Conservation (phyloP, 2,797 vertebrate species). For the Acanthopagrus latus region DNA sequence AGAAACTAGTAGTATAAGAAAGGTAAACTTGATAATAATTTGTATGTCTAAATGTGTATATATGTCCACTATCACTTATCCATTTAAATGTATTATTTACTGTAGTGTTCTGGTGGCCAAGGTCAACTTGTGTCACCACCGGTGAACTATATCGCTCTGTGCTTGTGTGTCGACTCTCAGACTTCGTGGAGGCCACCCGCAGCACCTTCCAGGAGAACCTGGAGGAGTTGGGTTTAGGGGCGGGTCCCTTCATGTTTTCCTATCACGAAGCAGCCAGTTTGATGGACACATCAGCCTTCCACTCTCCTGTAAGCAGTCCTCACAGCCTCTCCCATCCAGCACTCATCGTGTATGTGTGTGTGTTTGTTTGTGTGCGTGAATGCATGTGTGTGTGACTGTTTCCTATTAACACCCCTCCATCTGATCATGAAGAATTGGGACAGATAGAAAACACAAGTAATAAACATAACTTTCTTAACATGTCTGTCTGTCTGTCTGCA, state of each 20-base stretch:
- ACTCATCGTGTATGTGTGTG: neutral
- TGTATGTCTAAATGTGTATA: too few relatives aligned
- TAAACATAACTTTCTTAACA: neutral
- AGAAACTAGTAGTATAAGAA: neutral
- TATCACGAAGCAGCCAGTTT: conserved; percentile 92
- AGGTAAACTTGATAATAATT: too few relatives aligned
- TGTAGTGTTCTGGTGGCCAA: neutral
- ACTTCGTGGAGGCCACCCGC: conserved; percentile 89
- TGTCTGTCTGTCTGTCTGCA: conserved; percentile 55
- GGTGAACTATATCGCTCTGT: neutral
- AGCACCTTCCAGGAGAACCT: conserved; percentile 87
- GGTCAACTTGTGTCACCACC: neutral
- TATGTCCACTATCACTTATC: too few relatives aligned
- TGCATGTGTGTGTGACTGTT: conserved; percentile 15
- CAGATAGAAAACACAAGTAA: too few relatives aligned
- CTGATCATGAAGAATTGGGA: too few relatives aligned
- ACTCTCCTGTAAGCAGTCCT: conserved; percentile 86
- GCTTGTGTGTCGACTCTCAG: conserved; percentile 66
- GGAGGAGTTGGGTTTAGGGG: conserved; percentile 85
- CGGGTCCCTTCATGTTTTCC: conserved; percentile 88
- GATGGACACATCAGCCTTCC: conserved; percentile 93
- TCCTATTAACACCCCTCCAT: too few relatives aligned
- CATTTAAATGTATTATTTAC: neutral
- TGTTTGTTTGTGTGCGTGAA: neutral
- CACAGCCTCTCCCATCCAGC: neutral